phyloP scores from a whole-genome alignment of 2,113 vertebrate genomes.

The Aramus guarauna region DNA sequence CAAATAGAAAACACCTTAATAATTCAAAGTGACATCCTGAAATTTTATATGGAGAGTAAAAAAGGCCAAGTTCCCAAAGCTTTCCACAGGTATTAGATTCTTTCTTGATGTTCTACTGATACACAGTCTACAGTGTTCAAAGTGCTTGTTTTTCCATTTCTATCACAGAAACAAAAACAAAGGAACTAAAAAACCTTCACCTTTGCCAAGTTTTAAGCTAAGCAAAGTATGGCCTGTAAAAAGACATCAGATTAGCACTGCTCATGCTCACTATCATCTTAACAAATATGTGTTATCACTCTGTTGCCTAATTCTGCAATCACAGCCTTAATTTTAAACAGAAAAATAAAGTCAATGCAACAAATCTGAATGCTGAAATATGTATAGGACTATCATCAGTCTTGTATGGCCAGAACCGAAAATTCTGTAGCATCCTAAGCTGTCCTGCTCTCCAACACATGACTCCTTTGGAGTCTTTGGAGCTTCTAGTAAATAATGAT shows the following conservation, averaged over 20 bases:
- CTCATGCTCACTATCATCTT: background rate
- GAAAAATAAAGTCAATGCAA: background rate
- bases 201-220: background rate
- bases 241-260: background rate
- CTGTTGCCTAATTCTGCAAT: background rate
- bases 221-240: background rate
- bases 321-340: background rate
- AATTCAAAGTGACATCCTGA: background rate
- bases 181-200: fast-evolving
- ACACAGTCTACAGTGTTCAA: background rate
- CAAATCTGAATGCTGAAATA: background rate
- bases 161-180: background rate
- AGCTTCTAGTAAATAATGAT: background rate
- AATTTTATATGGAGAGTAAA: background rate
- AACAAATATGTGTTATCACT: background rate
- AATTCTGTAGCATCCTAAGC: background rate
- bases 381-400: background rate
- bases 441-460: background rate
- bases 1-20: background rate
- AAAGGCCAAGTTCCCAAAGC: background rate
- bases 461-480: background rate
- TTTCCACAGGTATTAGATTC: background rate
- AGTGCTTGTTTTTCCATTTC: background rate
- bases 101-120: background rate
- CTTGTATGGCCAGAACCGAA: background rate